Percentiles rank a stretch among this genome's conserved stretches.
Evolutionary conservation across 2,113 vertebrate genomes (phyloP).

Genomic region (Scalopus aquaticus): DNA sequence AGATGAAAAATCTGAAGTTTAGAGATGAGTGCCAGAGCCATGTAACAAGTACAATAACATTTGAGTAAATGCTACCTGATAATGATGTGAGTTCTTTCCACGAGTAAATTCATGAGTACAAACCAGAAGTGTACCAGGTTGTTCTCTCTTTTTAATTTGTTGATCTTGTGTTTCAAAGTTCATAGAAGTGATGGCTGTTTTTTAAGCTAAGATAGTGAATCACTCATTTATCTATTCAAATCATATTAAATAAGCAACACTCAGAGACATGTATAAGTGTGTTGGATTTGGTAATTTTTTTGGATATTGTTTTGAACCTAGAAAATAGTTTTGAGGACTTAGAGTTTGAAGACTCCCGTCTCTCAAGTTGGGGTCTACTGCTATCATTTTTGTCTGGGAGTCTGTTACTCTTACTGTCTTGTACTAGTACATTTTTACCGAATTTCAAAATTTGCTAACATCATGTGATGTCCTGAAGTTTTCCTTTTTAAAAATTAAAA

Average conservation of each 20-base stretch:
- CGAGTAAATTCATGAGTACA: not conserved
- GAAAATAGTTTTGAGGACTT: not conserved
- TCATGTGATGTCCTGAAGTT: not conserved
- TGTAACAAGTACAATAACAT: not conserved
- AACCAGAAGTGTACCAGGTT: not conserved
- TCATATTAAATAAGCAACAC: not conserved
- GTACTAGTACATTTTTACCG: not conserved
- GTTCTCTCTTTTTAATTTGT: not conserved
- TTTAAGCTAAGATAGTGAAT: not conserved
- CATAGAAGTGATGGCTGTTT: not conserved
- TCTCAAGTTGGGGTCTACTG: not conserved
- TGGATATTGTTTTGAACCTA: not conserved
- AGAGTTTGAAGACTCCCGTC: not conserved
- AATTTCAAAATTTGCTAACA: not conserved
- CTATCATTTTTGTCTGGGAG: not conserved
- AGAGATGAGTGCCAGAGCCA: not conserved
- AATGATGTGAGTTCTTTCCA: not conserved
- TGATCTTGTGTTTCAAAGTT: not conserved
- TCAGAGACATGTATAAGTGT: not conserved
- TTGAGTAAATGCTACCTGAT: not conserved
- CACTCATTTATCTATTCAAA: not conserved
- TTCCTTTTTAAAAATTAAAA: slow-evolving; percentile 26
- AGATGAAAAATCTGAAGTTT: not conserved
- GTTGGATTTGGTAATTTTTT: not conserved
- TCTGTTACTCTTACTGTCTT: not conserved